Conservation (phyloP, 2,888 invertebrate species). For the Hololepta plana region DNA sequence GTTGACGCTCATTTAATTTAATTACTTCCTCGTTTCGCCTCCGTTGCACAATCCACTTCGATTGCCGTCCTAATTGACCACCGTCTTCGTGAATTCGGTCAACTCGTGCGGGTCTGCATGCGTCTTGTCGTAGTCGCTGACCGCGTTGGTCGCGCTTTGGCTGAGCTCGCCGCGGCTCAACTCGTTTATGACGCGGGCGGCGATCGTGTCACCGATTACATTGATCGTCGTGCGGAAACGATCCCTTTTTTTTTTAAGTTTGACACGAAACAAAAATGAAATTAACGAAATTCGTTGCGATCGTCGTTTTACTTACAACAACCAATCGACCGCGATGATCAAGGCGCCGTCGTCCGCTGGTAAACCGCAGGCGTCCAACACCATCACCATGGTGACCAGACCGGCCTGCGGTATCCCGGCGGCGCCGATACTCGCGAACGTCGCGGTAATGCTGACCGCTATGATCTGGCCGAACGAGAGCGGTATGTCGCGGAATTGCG, state of each 20-base stretch:
- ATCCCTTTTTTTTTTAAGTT: slow-evolving; percentile 47
- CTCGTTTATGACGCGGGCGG: slow-evolving; percentile 79
- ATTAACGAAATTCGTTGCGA: too few species aligned
- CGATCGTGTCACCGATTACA: slow-evolving; percentile 88
- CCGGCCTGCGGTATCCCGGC: slow-evolving; percentile 95
- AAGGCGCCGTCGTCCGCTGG: slow-evolving; percentile 80
- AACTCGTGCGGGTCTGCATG: slow-evolving; percentile 43
- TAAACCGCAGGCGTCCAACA: slow-evolving; percentile 76
- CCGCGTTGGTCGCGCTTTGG: slow-evolving; percentile 17
- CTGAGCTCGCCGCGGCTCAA: slow-evolving; percentile 59
- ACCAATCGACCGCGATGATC: slow-evolving; percentile 84
- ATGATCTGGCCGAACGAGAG: slow-evolving; percentile 78
- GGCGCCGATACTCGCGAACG: slow-evolving; percentile 92
- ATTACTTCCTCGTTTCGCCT: neutral
- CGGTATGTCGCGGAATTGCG: slow-evolving; percentile 69
- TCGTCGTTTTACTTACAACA: slow-evolving; percentile 77
- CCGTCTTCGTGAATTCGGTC: slow-evolving; percentile 30
- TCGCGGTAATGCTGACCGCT: slow-evolving; percentile 71
- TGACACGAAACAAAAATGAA: slow-evolving; percentile 1
- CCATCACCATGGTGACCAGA: slow-evolving; percentile 91
- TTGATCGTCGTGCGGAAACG: slow-evolving; percentile 81
- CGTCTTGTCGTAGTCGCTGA: slow-evolving; percentile 21
- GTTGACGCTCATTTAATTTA: too few species aligned
- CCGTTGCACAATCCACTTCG: slow-evolving; percentile 3
- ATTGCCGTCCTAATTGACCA: slow-evolving; percentile 7